Evolutionary conservation across 1,140 invertebrate genomes (phyloP).

Genomic region (Hydropsyche tenuis): DNA sequence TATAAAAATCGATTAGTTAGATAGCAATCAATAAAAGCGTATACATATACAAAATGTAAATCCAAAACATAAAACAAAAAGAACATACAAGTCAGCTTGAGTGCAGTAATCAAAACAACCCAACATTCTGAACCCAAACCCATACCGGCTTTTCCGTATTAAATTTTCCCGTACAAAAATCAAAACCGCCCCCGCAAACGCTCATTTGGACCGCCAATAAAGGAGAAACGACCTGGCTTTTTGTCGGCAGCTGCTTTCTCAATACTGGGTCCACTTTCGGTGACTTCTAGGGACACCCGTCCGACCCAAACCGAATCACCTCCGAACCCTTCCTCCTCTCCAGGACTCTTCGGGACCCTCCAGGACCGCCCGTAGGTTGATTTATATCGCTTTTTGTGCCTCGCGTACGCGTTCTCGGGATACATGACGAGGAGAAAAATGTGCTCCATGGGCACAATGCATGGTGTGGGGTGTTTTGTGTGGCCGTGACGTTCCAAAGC

Average conservation of each 20-base stretch:
- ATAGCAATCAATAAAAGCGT: no score
- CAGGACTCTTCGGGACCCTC: not conserved
- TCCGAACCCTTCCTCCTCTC: not conserved
- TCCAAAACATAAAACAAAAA: no score
- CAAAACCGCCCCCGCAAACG: conserved; percentile 6
- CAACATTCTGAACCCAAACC: no score
- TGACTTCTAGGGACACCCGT: conserved; percentile 9
- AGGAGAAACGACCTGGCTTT: conserved; percentile 29
- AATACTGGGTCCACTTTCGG: conserved; percentile 19
- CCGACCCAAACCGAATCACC: not conserved
- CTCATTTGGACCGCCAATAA: conserved; percentile 38
- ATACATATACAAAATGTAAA: no score
- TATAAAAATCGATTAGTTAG: no score
- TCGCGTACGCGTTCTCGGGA: no score
- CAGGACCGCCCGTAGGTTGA: conserved; percentile 11
- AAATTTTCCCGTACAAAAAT: no score
- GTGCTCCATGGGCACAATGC: not conserved
- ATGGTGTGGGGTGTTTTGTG: no score
- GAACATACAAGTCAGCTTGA: no score
- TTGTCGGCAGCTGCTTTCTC: conserved; percentile 33
- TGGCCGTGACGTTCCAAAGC: no score
- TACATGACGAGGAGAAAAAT: conserved; percentile 22
- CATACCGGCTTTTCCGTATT: no score
- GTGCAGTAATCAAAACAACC: no score
- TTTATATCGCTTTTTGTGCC: conserved; percentile 36